phyloP scores from a whole-genome alignment of 92 coral and sea anemone genomes.

The Chrysogorgia sp. region DNA sequence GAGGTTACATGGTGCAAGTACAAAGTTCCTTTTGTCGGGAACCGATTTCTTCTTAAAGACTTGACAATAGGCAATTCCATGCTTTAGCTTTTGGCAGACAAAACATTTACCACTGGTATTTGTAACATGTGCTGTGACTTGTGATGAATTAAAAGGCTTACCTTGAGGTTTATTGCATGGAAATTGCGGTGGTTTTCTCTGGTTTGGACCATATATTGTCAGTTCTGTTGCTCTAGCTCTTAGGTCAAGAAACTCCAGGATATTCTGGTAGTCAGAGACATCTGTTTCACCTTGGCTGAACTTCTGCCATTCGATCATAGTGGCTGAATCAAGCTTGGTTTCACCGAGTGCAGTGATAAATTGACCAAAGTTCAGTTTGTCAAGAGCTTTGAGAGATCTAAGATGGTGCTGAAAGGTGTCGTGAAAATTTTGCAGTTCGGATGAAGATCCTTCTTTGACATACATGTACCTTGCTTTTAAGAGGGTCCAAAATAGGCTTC shows the following conservation, averaged over 20 bases:
- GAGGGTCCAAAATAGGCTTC: too few species aligned
- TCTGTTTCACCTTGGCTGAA: slow-evolving; percentile 28
- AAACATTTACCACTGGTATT: slow-evolving; percentile 40
- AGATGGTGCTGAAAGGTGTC: too few species aligned
- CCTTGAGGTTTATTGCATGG: slow-evolving; percentile 4
- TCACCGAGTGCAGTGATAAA: slow-evolving; percentile 57
- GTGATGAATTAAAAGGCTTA: not conserved
- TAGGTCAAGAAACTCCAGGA: slow-evolving; percentile 59
- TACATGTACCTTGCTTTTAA: slow-evolving; percentile 40
- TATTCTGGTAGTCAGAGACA: slow-evolving; percentile 23
- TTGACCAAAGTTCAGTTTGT: too few species aligned
- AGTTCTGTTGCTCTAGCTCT: slow-evolving; percentile 12
- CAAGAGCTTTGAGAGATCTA: too few species aligned
- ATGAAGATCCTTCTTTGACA: slow-evolving; percentile 47
- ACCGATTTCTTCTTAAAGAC: slow-evolving; percentile 40
- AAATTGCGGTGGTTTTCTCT: slow-evolving; percentile 1
- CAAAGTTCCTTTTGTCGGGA: slow-evolving; percentile 22
- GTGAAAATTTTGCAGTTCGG: too few species aligned
- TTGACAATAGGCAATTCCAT: slow-evolving; percentile 51
- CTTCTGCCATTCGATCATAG: too few species aligned
- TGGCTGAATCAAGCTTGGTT: slow-evolving; percentile 39
- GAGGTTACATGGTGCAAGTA: slow-evolving; percentile 10
- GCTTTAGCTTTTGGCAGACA: slow-evolving; percentile 42
- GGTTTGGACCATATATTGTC: slow-evolving; percentile 1
- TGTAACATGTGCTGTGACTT: slow-evolving; percentile 28